Conservation (phyloP, 2,113 vertebrate species). For the Peucedramus taeniatus region DNA sequence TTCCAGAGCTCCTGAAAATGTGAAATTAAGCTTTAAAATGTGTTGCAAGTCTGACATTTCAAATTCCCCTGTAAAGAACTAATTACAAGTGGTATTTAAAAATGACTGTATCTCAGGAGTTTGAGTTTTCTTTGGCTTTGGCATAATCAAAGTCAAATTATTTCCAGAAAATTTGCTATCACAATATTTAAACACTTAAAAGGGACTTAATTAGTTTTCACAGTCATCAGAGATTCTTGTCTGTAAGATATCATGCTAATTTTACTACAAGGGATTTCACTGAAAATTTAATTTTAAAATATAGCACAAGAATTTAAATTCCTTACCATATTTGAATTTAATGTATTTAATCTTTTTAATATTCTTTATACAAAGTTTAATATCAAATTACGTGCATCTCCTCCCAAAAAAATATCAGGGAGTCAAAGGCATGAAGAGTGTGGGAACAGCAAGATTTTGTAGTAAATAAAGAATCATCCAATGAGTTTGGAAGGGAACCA, state of each 20-base stretch:
- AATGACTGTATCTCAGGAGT: background rate
- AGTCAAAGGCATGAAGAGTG: background rate
- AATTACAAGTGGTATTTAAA: background rate
- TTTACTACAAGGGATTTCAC: background rate
- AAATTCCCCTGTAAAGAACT: background rate
- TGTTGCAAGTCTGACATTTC: background rate
- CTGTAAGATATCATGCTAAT: background rate
- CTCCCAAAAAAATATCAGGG: background rate
- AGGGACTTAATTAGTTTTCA: background rate
- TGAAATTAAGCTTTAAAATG: conserved; percentile 35
- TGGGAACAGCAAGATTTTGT: background rate
- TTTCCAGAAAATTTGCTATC: background rate
- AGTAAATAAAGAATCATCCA: background rate
- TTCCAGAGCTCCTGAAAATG: conserved; percentile 22
- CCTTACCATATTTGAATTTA: background rate
- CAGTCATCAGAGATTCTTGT: background rate
- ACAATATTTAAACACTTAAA: background rate
- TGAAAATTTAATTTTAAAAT: background rate
- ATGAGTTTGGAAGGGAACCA: background rate
- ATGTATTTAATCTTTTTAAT: background rate
- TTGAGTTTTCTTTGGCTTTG: background rate
- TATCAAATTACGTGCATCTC: background rate
- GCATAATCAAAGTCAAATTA: background rate
- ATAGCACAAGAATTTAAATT: background rate
- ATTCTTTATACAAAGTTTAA: background rate